Base-by-base conservation (phyloP, 2,113 vertebrate species). In the Brachypteracias leptosomus region DNA sequence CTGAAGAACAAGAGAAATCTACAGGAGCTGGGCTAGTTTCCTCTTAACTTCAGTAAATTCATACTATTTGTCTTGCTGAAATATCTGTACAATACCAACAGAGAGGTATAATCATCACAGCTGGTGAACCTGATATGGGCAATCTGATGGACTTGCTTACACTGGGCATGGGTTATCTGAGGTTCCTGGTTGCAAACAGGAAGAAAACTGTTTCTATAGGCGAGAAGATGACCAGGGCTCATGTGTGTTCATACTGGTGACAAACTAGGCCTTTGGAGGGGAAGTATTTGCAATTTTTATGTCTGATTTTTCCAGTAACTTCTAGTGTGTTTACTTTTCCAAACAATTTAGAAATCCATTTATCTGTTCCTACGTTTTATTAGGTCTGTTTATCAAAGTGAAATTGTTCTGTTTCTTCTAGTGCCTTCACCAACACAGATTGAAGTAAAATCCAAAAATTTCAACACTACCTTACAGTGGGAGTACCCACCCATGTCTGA, bases 381-480 rank as follows among this genome's bases (percentile, higher is more conserved):
- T 63, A 46, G 16, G 25, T 75, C 38, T 66, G 7, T 88, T 70
- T 71, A 35, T 91, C 35, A 55, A 82, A 86, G 31, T 87, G 28
- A 28, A 40, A 8, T 75, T 82, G 9, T 86, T 72, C 26, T 93
- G 0, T 90, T 89, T 85, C 24, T 92, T 97, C 38, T 86, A 98
- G 97, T 98, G 73, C 96, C 96, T 90, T 12, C 28, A 33, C 98
- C 98, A 63, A 75, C 31, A 0, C 91, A 85, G 31, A 13, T 96
- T 49, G 28, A 1, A 42, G 33, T 98, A 79, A 59, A 46, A 35
- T 97, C 98, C 1, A 55, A 96, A 74, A 96, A 98, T 74, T 85
- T 98, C 36, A 89, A 88, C 24, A 87, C 96, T 42, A 0, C 85
- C 8, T 20, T 98, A 14, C 29, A 7, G 2, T 98, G 98, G 98